Evolutionary conservation across 2,113 vertebrate genomes (phyloP), one percentile per base, ranked within the genome.

Genomic region (Spea multiplicata): DNA sequence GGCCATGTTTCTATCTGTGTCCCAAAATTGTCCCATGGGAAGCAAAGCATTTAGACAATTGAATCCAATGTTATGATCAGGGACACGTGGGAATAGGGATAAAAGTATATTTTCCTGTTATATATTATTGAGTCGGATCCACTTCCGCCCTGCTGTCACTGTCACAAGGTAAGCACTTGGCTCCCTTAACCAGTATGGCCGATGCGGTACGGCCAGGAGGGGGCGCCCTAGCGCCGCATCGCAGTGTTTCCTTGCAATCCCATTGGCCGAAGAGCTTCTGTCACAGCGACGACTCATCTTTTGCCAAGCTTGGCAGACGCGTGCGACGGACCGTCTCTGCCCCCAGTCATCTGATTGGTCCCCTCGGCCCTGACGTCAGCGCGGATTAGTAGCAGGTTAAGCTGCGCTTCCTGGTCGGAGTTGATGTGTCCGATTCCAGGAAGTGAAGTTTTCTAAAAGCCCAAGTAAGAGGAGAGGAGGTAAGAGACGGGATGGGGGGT

Each of bases 361-460:
- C 8, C 4, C 16, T 4, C 1, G 4, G 9, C 10, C 46, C 55
- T n/a, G 52, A 16, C 0, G 44, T 80, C 50, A 61, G 44, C 17
- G 45, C 12, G 8, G 50, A 57, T 49, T 48, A 6, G 5, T 8
- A 73, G 49, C 9, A 30, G 45, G 71, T 80, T 67, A 44, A n/a
- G 65, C 14, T 68, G 71, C 44, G 62, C 48, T 73, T 9, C 16
- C 17, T 44, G 45, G 45, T 48, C 49, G 8, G 52, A 68, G 70
- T 71, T 80, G 78, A 80, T 80, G 78, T 80, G 78, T 80, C 78
- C 78, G 71, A 61, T 14, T 74, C 64, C 78, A 80, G 78, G 78
- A 80, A 80, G 78, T 80, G 78, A 80, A 80, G 64, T 80, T 80
- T 68, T 10, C 49, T 52, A 55, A 71, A 50, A 48, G 78, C 71